A percentile compares a stretch with the other conserved stretches of the same genome.
phyloP scores from a whole-genome alignment of 2,113 vertebrate species.

The Forbesichthys papilliferus region DNA sequence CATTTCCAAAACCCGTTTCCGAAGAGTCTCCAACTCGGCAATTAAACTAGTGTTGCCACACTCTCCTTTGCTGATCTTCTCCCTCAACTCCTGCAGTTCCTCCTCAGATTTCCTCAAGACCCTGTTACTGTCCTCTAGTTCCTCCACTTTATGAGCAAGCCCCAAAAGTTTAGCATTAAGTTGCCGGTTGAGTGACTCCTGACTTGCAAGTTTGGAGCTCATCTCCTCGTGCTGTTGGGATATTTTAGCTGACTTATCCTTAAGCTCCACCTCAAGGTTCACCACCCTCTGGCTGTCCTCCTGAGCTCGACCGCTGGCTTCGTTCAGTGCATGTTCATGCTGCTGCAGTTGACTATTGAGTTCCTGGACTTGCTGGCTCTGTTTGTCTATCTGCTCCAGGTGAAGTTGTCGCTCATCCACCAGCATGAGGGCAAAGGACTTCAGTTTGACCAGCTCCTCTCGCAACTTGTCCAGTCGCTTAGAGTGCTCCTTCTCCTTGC shows the following conservation, averaged over 20 bases:
- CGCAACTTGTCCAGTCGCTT: conserved; percentile 86
- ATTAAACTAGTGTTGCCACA: conserved; percentile 90
- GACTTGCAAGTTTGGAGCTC: conserved; percentile 83
- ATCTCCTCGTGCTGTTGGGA: conserved; percentile 93
- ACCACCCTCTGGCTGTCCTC: conserved; percentile 87
- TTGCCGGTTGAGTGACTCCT: conserved; percentile 87
- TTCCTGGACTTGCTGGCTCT: conserved; percentile 88
- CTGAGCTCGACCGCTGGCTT: conserved; percentile 78
- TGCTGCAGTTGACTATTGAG: conserved; percentile 88
- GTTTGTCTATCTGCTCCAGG: conserved; percentile 93
- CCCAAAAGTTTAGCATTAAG: conserved; percentile 84
- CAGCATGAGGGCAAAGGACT: conserved; percentile 96
- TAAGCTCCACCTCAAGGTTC: conserved; percentile 87
- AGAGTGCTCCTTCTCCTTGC: conserved; percentile 91
- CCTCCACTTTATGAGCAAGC: conserved; percentile 85
- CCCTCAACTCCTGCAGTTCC: conserved; percentile 87
- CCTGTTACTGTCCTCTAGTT: conserved; percentile 87
- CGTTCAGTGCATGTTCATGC: conserved; percentile 84
- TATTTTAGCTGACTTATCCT: conserved; percentile 83
- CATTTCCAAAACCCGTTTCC: conserved; percentile 92
- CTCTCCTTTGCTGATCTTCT: conserved; percentile 89
- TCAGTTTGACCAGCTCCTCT: conserved; percentile 93
- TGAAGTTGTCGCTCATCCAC: conserved; percentile 97
- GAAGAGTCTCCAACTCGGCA: conserved; percentile 90
- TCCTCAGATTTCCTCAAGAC: conserved; percentile 88